A percentile compares a stretch with the other conserved stretches of the same genome.
Conservation (phyloP, 2,888 invertebrate genomes). For the Cephus pygmeus region DNA sequence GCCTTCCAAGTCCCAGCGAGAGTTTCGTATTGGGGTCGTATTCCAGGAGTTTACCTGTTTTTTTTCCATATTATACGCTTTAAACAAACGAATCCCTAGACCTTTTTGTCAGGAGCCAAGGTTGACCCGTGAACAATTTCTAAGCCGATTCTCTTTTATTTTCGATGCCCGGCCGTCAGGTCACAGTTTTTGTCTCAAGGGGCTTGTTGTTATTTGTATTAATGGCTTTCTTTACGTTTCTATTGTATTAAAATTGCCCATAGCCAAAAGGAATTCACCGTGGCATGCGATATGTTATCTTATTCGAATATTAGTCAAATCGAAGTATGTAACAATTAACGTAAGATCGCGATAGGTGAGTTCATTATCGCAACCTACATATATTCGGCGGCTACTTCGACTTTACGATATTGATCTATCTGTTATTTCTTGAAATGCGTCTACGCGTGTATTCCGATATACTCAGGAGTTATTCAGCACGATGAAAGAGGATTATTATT, state of each 20-base stretch:
- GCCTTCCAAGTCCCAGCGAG: neutral
- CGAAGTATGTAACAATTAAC: neutral
- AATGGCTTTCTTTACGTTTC: neutral
- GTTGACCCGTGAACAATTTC: neutral
- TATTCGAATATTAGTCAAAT: neutral
- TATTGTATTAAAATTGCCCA: neutral
- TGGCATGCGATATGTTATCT: neutral
- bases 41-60: neutral
- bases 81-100: neutral
- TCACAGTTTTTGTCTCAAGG: neutral
- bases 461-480: neutral
- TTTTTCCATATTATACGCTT: neutral
- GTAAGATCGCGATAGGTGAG: neutral
- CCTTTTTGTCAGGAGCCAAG: neutral
- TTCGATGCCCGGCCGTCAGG: neutral
- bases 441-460: neutral
- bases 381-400: neutral
- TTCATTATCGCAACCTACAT: neutral
- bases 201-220: neutral
- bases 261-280: neutral
- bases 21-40: neutral
- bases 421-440: neutral
- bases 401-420: neutral
- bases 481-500: neutral
- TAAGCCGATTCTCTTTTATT: neutral